Evolutionary conservation across 2,113 vertebrate genomes (phyloP).

Genomic region (Toxostoma redivivum): DNA sequence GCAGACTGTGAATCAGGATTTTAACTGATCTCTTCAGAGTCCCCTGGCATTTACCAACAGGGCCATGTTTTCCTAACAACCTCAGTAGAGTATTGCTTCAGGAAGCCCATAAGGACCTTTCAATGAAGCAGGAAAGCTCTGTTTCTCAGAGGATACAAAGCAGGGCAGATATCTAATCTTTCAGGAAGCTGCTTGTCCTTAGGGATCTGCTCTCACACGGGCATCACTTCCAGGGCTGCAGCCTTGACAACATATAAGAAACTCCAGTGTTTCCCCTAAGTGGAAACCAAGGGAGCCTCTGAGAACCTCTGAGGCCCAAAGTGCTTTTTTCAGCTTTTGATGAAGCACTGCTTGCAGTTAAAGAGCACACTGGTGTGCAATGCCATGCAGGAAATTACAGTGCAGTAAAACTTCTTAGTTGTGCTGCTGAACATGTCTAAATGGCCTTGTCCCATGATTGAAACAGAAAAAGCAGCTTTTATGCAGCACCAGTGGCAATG

Average conservation of each 20-base stretch:
- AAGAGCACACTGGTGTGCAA: accelerated
- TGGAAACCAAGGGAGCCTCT: neutral
- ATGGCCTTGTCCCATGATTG: neutral
- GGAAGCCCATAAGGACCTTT: neutral
- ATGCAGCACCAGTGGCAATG: neutral
- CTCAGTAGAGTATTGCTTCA: neutral
- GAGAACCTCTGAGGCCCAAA: neutral
- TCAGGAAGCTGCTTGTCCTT: accelerated
- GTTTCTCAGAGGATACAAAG: neutral
- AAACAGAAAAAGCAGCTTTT: neutral
- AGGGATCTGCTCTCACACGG: accelerated
- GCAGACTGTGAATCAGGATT: neutral
- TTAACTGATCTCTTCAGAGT: neutral
- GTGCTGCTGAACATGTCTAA: neutral
- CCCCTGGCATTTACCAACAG: neutral
- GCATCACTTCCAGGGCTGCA: neutral
- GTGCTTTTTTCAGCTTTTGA: neutral
- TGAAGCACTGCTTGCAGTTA: neutral
- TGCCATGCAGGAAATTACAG: neutral
- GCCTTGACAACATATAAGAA: accelerated
- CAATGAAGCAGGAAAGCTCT: neutral
- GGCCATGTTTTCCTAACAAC: neutral
- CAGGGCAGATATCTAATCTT: neutral
- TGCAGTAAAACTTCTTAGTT: neutral
- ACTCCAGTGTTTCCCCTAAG: neutral